Evolutionary conservation across 1,140 invertebrate genomes (phyloP), one percentile per base, ranked within the genome.

Genomic region (Caenorhabditis latens): DNA sequence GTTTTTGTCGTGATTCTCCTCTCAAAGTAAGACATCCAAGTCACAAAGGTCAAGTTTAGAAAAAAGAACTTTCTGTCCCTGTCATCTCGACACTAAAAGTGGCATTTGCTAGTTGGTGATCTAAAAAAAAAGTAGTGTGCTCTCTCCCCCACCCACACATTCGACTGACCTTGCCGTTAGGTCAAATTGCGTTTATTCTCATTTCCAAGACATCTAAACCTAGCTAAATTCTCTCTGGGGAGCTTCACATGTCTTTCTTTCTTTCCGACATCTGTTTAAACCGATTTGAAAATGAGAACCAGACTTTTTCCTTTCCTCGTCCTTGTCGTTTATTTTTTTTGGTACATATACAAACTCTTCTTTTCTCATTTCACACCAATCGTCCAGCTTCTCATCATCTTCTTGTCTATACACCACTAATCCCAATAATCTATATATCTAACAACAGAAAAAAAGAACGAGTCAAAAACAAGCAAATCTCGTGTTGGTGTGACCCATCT

Each of bases 241-340:
- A 71, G 5, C 42, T 43, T 79, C 19, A 9, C n/a, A 42, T 13
- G 42, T 79, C 13, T 79, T 24, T 79, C 14, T 24, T 79, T 4
- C n/a, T 79, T 53, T 24, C 46, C n/a, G 46, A 50, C 71, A 79
- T 79, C 19, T 79, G 71, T 79, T 50, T 50, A 42, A 50, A 79
- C 46, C 43, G 43, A 43, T 46, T 71, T 46, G 4, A 71, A 21
- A 79, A 79, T 79, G 71, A 50, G 71, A 79, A 79, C 71, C 46
- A 79, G 46, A 79, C 21, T 79, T 75, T n/a, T 16, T n/a, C 24
- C 24, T n/a, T 32, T 79, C n/a, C 11, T 50, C 21, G 50, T 79
- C n/a, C n/a, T 24, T 24, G 21, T 53, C 7, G 24, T 46, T 9
- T 42, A 13, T 53, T 50, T 50, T 42, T 53, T 9, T 79, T 53